Evolutionary conservation across 2,797 vertebrate species (phyloP).

Genomic region (Sebastes paucispinis): DNA sequence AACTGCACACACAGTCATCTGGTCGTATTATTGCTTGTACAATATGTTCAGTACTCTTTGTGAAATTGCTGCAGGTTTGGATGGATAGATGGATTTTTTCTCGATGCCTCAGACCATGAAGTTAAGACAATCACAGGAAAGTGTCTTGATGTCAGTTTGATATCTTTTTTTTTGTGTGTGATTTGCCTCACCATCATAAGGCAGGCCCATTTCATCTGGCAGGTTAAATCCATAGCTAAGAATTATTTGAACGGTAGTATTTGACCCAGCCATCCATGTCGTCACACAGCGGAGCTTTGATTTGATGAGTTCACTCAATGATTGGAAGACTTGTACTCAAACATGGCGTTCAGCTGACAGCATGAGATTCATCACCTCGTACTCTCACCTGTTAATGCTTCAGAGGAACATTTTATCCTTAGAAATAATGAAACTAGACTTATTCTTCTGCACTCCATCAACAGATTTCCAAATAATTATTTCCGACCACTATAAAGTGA

Average conservation of each 20-base stretch:
- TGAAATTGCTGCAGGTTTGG: not conserved
- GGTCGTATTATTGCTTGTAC: not conserved
- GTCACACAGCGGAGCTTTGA: constrained; percentile 18
- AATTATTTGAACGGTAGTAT: constrained; percentile 6
- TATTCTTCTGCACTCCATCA: not conserved
- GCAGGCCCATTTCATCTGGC: constrained; percentile 9
- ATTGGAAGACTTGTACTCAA: not conserved
- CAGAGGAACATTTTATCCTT: not conserved
- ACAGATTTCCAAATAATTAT: constrained; percentile 8
- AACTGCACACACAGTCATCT: not conserved
- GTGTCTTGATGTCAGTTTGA: constrained; percentile 15
- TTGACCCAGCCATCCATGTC: constrained; percentile 22
- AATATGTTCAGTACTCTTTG: not conserved
- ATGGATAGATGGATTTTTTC: not conserved
- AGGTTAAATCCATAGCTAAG: constrained; percentile 10
- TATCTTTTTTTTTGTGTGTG: not conserved
- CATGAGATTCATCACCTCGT: not conserved
- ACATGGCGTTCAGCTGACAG: constrained; percentile 1
- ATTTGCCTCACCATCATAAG: not conserved
- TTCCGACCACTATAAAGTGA: not conserved
- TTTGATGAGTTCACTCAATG: constrained; percentile 22
- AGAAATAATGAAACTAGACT: constrained; percentile 29
- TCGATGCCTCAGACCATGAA: constrained; percentile 11
- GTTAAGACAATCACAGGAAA: constrained; percentile 34
- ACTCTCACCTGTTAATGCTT: constrained; percentile 12